Conservation (phyloP, 2,113 vertebrate genomes). For the crab-eating macaque (Macaca fascicularis) region T2T-MFA8v1.1 NC_088376.1:55169501-55170000, state of each 20-base stretch:
- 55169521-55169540: not conserved
- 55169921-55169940: not conserved
- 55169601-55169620: not conserved
- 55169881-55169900: constrained; percentile 22
- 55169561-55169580: not conserved
- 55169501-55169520: not conserved
- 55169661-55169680: not conserved
- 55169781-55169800: constrained; percentile 67
- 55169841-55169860: not conserved
- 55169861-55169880: constrained; percentile 39
- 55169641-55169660: not conserved
- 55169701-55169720: not conserved
- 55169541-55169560: not conserved
- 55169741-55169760: constrained; percentile 11
- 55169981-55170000: not conserved
- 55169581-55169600: not conserved
- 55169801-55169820: constrained; percentile 59
- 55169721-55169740: constrained; percentile 36
- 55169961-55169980: constrained; percentile 2
- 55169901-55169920: not conserved
- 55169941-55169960: not conserved
- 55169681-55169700: not conserved
- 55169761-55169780: constrained; percentile 47
- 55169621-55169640: not conserved
- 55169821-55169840: constrained; percentile 14